These are phyloP conservation scores for Syndactyla subalaris DNA, from an alignment of 2,797 vertebrate species.

Conservation along the genomic window DNA sequence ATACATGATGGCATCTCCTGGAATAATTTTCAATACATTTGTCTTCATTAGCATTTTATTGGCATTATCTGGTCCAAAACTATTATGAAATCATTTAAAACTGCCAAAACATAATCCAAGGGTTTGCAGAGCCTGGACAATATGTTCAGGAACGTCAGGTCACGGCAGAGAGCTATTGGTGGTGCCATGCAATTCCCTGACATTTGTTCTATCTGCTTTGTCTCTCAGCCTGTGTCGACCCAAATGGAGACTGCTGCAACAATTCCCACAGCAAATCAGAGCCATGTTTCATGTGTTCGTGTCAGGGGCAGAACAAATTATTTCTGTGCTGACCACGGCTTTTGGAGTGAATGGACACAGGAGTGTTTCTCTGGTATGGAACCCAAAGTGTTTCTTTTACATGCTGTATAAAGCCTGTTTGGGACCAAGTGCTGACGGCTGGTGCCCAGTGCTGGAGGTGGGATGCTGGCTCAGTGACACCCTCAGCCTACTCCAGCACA, in stretches of 20 bases:
- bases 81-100: background rate
- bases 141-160: background rate
- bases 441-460: background rate
- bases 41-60: background rate
- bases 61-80: background rate
- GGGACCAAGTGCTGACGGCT: background rate
- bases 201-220: background rate
- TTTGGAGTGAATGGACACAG: conserved; percentile 80
- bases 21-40: background rate
- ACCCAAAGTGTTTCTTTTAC: background rate
- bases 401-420: background rate
- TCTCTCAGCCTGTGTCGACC: conserved; percentile 56
- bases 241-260: conserved; percentile 55
- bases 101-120: background rate
- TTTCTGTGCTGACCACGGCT: conserved; percentile 75
- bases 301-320: conserved; percentile 74
- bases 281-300: conserved; percentile 53
- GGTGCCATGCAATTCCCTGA: background rate
- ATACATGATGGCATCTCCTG: too few species aligned
- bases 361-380: conserved; percentile 75
- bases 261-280: conserved; percentile 35
- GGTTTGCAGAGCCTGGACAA: background rate
- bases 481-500: background rate
- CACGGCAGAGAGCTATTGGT: background rate
- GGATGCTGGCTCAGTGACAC: background rate